phyloP scores from a whole-genome alignment of 2,113 vertebrate genomes.

The Zeus faber region DNA sequence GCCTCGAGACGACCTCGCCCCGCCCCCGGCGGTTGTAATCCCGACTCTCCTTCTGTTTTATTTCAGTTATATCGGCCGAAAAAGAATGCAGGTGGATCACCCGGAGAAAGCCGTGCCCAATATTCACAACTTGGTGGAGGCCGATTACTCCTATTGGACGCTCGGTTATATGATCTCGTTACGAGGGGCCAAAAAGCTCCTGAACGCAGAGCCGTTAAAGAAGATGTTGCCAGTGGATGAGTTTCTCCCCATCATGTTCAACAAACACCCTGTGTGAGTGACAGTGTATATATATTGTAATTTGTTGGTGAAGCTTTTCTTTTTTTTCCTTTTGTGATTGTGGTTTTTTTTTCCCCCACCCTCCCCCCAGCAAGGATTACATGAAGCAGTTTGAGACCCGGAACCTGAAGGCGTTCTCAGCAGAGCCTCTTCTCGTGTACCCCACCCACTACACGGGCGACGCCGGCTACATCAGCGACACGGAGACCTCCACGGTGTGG shows the following conservation, averaged over 20 bases:
- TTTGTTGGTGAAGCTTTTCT: not conserved
- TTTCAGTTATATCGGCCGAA: conserved; percentile 87
- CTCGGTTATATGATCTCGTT: conserved; percentile 87
- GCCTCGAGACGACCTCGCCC: not conserved
- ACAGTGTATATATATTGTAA: not conserved
- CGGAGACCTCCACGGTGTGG: conserved; percentile 91
- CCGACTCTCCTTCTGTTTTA: not conserved
- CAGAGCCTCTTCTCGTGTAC: conserved; percentile 86
- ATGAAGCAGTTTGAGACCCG: conserved; percentile 83
- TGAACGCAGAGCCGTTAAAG: conserved; percentile 79
- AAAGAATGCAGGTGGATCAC: conserved; percentile 90
- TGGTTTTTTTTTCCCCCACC: too few relatives aligned
- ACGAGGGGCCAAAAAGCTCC: conserved; percentile 84
- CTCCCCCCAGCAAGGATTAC: conserved; percentile 79
- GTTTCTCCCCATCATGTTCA: conserved; percentile 90
- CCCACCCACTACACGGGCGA: conserved; percentile 92
- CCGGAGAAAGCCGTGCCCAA: conserved; percentile 85
- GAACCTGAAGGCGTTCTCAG: conserved; percentile 85
- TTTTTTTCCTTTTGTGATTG: too few relatives aligned
- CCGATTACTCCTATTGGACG: conserved; percentile 94
- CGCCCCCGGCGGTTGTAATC: not conserved
- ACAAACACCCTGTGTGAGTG: conserved; percentile 91
- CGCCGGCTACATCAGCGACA: conserved; percentile 88
- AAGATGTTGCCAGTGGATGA: conserved; percentile 90
- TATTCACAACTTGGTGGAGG: conserved; percentile 86